Percentiles rank a stretch among this genome's conserved stretches.
phyloP scores from a whole-genome alignment of 2,113 vertebrate species.

The Gobiocypris rarus region DNA sequence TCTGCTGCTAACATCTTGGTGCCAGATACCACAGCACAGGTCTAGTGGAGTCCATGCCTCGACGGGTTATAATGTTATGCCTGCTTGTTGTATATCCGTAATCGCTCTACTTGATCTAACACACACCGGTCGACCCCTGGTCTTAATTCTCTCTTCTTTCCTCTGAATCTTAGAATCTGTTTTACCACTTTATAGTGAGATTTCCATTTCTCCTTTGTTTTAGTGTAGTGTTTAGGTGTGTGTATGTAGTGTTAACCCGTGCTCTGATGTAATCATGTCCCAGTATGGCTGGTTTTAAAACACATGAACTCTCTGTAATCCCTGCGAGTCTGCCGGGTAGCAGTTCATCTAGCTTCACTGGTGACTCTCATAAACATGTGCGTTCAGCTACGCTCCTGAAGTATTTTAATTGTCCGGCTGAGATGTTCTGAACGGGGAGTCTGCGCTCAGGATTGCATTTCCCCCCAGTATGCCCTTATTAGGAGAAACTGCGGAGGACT shows the following conservation, averaged over 20 bases:
- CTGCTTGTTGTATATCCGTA: too few relatives aligned
- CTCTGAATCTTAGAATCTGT: too few relatives aligned
- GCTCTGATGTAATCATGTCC: neutral
- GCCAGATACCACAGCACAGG: too few relatives aligned
- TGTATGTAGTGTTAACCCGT: neutral
- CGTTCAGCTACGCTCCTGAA: slow-evolving; percentile 52
- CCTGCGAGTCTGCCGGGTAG: neutral
- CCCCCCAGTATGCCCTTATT: slow-evolving; percentile 80
- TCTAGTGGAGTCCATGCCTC: too few relatives aligned
- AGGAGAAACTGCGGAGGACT: slow-evolving; percentile 73
- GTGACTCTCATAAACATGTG: slow-evolving; percentile 32
- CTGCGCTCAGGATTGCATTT: slow-evolving; percentile 67
- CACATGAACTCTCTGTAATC: slow-evolving; percentile 16
- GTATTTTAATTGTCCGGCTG: slow-evolving; percentile 65
- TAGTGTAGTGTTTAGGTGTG: neutral
- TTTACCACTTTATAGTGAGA: too few relatives aligned
- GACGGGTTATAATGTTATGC: too few relatives aligned
- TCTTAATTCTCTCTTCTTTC: too few relatives aligned
- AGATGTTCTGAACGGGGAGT: slow-evolving; percentile 66
- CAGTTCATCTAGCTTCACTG: slow-evolving; percentile 5
- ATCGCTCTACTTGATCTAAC: too few relatives aligned
- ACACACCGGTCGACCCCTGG: too few relatives aligned
- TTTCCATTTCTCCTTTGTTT: too few relatives aligned
- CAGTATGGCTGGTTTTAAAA: neutral
- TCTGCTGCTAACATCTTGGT: too few relatives aligned